phyloP scores from a whole-genome alignment of 2,113 vertebrate species.

The Cyprinus carpio region DNA sequence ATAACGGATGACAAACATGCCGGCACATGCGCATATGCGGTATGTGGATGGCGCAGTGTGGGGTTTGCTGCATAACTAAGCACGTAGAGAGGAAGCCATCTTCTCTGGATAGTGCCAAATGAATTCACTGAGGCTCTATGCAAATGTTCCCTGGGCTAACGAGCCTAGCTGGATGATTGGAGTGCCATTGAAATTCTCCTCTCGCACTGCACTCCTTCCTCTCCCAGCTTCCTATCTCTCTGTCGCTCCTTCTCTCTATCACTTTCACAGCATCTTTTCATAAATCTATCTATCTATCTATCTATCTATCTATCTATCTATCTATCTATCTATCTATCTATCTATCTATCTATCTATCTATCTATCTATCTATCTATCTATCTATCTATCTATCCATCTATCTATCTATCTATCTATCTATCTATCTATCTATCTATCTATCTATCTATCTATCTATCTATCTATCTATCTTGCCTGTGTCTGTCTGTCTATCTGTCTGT shows the following conservation, averaged over 20 bases:
- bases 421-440: not conserved
- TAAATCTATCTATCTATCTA: not conserved
- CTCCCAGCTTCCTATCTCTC: conserved; percentile 44
- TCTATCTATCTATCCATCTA: not conserved
- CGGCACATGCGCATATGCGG: not conserved
- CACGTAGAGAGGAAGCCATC: conserved; percentile 75
- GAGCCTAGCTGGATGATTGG: conserved; percentile 80
- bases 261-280: conserved; percentile 38
- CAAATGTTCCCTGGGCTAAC: conserved; percentile 80
- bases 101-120: conserved; percentile 77
- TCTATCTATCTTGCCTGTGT: not conserved
- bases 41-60: conserved; percentile 33
- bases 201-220: conserved; percentile 66
- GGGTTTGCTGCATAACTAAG: conserved; percentile 72
- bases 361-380: too few relatives aligned
- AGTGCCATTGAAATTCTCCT: conserved; percentile 82
- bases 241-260: conserved; percentile 67
- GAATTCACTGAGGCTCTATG: conserved; percentile 79
- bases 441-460: not conserved
- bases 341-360: too few relatives aligned
- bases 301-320: too few relatives aligned
- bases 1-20: conserved; percentile 26
- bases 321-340: too few relatives aligned
- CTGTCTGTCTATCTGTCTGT: not conserved
- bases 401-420: not conserved